Evolutionary conservation across 1,140 invertebrate species (phyloP).

Genomic region (Drosophila dunni): DNA sequence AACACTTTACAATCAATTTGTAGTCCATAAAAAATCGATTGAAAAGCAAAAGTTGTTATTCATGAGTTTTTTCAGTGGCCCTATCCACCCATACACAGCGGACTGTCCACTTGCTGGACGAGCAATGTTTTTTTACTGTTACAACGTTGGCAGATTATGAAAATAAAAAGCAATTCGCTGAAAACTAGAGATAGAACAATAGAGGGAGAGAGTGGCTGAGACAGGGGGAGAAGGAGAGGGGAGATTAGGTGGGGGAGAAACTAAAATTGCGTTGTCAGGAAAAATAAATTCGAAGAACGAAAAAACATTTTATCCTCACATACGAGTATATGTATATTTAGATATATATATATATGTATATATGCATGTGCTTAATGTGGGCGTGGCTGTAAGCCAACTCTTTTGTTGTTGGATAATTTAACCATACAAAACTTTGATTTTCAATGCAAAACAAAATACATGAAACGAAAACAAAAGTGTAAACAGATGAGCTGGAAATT

Average conservation of each 20-base stretch:
- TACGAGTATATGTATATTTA: background rate
- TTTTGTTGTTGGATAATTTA: constrained; percentile 71
- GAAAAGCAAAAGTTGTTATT: constrained; percentile 21
- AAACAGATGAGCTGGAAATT: constrained; percentile 59
- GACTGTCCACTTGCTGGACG: constrained; percentile 8
- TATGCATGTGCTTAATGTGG: constrained; percentile 20
- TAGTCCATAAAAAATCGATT: constrained; percentile 32
- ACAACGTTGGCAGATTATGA: constrained; percentile 2
- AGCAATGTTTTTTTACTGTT: background rate
- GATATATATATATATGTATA: background rate
- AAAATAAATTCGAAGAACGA: constrained; percentile 64
- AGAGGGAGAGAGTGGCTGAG: background rate
- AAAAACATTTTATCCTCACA: constrained; percentile 35
- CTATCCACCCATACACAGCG: background rate
- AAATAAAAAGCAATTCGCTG: constrained; percentile 33
- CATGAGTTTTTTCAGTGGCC: constrained; percentile 11
- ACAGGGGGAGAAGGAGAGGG: background rate
- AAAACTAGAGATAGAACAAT: constrained; percentile 14
- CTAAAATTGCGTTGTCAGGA: constrained; percentile 77
- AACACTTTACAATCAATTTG: constrained; percentile 9
- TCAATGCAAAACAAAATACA: constrained; percentile 41
- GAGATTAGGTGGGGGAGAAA: constrained; percentile 16
- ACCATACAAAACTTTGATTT: constrained; percentile 67
- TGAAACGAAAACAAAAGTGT: constrained; percentile 19
- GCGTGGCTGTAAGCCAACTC: constrained; percentile 64